Evolutionary conservation across 2,797 vertebrate genomes (phyloP), one percentile per base, ranked within the genome.

Genomic region (Vespertilio murinus): DNA sequence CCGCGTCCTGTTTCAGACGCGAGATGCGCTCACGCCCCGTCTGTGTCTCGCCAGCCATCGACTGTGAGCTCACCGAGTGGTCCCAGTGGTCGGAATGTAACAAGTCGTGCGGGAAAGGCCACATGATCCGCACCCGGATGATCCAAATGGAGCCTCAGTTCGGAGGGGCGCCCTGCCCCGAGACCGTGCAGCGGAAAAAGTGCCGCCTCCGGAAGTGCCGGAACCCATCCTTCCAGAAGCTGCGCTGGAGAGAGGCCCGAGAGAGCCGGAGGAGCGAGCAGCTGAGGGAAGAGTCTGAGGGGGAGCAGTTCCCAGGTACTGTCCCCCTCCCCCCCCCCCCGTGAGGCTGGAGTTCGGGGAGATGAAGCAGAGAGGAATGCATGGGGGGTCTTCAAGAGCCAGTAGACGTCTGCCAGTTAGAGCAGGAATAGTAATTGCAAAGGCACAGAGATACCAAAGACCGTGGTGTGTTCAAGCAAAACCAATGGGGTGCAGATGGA

Each of bases 21-120:
- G 86, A 89, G 80, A 61, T n/a, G 83, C 81, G 78, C 73, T 96
- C 4, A 0, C 30, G 42, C 30, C 71, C 42, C 45, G 16, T 97
- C 73, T 91, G 42, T 96, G 18, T 96, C 86, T 96, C 86, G 17
- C 52, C 97, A 99, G 99, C 99, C 56, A 99, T 99, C 3, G 98
- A 99, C 98, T 99, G 99, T 80, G 96, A 98, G 94, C 98, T 99
- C 97, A 98, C 99, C 0, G 99, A 99, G 88, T 99, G 99, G 99
- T 99, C 99, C 0, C 99, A 99, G 74, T 99, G 99, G 99, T 99
- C 99, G 0, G 99, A 99, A 97, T 99, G 99, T 96, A 99, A 99
- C 80, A 99, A 99, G 95, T 99, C 99, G 0, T 99, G 99, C n/a
- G 99, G 99, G 11, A 99, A 99, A 95, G 99, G 99, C 81, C 99